Evolutionary conservation across 1,140 invertebrate species (phyloP), one percentile per base, ranked within the genome.

Genomic region (Teleopsis dalmanni): DNA sequence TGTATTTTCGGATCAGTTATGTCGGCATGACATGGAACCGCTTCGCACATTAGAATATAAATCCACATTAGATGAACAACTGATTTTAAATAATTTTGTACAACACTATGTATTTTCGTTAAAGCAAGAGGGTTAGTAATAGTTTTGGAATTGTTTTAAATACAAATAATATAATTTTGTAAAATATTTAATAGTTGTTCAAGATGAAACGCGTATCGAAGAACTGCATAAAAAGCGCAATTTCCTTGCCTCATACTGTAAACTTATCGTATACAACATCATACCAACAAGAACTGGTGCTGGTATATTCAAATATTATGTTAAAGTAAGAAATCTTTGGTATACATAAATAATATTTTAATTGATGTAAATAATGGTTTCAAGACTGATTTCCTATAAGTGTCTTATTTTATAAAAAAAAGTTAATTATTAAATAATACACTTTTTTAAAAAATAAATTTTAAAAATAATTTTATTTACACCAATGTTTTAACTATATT

Each of bases 181-280:
- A 43, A 29, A 43, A 29, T 43, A 29, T 27, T 29, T 43, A 64
- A 48, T 75, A 79, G 84, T 85, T 52, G 82, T 83, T 58, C 84
- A 88, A 63, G 95, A 97, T 73, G 94, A 98, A 67, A 92, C 95
- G 73, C 75, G 79, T 58, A 98, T 98, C 59, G 94, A 98, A 76
- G 89, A 95, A 64, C 73, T 98, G 18, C 95, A 98, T 73, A 98
- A 97, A 72, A 79, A 91, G 50, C 78, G 96, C 56, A 98, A 95
- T 65, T 94, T 97, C 65, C 75, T 99, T 38, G 92, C 95, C 2
- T 89, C 91, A 38, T 99, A 93, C 73, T 97, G 93, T 73, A 99
- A 99, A 75, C 76, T 99, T 18, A 88, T 98, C 57, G 91, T 98
- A 33, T 98, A 98, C 74, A 97, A 98, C 70, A 88, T 98, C 52